A percentile compares a stretch with the other conserved stretches of the same genome.
phyloP scores from a whole-genome alignment of 1,140 invertebrate genomes.

The Drosophila ercepeae region DNA sequence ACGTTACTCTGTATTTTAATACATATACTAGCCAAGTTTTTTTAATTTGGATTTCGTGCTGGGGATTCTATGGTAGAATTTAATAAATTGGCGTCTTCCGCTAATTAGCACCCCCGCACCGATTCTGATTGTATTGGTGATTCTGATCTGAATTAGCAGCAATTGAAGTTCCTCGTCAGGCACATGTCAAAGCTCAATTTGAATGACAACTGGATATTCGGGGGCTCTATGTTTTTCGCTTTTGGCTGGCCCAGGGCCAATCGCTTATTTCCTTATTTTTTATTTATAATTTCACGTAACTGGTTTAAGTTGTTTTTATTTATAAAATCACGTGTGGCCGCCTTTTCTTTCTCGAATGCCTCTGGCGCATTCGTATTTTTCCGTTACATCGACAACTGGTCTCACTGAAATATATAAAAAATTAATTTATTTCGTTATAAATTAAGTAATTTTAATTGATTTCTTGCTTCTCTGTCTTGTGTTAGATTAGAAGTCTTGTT shows the following conservation, averaged over 20 bases:
- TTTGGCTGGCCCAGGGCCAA: slow-evolving; percentile 29
- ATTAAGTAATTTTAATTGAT: not conserved
- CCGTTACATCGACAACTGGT: not conserved
- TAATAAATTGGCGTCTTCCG: slow-evolving; percentile 48
- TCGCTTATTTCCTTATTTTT: slow-evolving; percentile 64
- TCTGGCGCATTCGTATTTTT: slow-evolving; percentile 2
- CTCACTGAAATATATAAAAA: not conserved
- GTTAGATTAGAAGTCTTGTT: no score
- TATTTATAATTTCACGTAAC: slow-evolving; percentile 79
- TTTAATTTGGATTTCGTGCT: slow-evolving; percentile 33
- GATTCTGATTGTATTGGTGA: slow-evolving; percentile 7
- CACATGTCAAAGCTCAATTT: slow-evolving; percentile 16
- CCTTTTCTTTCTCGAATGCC: not conserved
- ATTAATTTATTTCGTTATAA: no score
- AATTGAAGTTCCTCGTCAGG: slow-evolving; percentile 29
- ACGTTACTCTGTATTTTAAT: slow-evolving; percentile 14
- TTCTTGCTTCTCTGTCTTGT: not conserved
- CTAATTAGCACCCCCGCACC: slow-evolving; percentile 41
- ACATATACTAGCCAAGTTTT: slow-evolving; percentile 2
- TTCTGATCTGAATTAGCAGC: slow-evolving; percentile 13
- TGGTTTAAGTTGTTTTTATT: slow-evolving; percentile 62
- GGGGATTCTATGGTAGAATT: slow-evolving; percentile 28
- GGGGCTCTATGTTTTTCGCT: slow-evolving; percentile 21
- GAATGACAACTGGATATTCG: slow-evolving; percentile 15
- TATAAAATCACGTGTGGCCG: not conserved